These are phyloP conservation scores for Arnoldichthys spilopterus DNA, from an alignment of 2,797 vertebrate genomes.

Conservation along the genomic window DNA sequence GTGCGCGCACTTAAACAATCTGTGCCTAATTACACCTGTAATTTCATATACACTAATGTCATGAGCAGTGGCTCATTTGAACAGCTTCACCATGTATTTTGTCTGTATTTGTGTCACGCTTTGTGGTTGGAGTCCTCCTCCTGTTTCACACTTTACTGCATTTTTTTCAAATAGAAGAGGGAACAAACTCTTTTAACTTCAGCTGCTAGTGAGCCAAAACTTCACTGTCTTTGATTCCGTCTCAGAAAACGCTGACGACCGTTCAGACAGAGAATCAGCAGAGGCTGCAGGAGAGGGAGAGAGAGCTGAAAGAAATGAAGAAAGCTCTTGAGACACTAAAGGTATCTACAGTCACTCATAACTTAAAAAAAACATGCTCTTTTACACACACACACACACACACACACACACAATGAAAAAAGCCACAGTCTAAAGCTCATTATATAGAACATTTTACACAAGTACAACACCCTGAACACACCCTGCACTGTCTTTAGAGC, in stretches of 20 bases:
- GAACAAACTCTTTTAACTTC: neutral
- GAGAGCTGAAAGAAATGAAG: conserved; percentile 79
- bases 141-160: too few relatives aligned
- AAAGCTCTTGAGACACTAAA: conserved; percentile 75
- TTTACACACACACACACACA: too few relatives aligned
- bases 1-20: neutral
- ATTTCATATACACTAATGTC: too few relatives aligned
- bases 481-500: neutral
- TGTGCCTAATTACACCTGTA: too few relatives aligned
- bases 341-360: conserved; percentile 50
- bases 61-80: too few relatives aligned
- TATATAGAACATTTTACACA: neutral
- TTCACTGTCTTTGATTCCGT: neutral
- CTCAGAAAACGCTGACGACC: conserved; percentile 70
- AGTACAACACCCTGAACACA: neutral
- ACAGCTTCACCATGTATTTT: too few relatives aligned
- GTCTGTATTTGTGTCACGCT: too few relatives aligned
- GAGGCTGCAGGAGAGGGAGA: conserved; percentile 74
- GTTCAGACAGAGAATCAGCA: conserved; percentile 71
- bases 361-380: neutral
- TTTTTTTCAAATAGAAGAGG: too few relatives aligned
- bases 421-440: neutral
- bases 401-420: too few relatives aligned
- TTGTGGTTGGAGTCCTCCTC: too few relatives aligned
- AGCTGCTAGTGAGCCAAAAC: neutral